Evolutionary conservation across 1,140 invertebrate species (phyloP), one percentile per base, ranked within the genome.

Genomic region (Pemphigus obesinymphae): DNA sequence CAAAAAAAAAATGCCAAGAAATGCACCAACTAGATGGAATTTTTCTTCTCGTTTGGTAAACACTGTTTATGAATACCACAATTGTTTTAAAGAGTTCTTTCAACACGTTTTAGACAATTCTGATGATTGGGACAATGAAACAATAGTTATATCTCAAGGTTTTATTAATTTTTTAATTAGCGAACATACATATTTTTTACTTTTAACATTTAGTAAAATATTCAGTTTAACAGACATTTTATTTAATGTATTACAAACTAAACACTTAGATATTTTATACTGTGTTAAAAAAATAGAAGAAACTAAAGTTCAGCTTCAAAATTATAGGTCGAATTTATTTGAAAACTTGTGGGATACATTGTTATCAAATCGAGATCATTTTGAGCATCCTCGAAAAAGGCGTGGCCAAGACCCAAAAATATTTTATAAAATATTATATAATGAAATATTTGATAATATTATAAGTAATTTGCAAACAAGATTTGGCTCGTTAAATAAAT

Each of bases 1-100:
- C n/a, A 70, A 15, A 70, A 70, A 70, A 70, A 70, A 70, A 40
- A 70, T 70, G 40, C 45, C 45, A 48, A 48, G 20, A 48, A 50
- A 50, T 50, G 48, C 55, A n/a, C 55, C n/a, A 31, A 40, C 63
- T 82, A 45, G 80, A 82, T 53, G 82, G 61, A 81, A 81, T 70
- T 70, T 70, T 45, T 70, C 66, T 70, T 70, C 40, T 70, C 66
- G 31, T 15, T 70, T 70, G 34, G 40, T 70, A 70, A 37, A 70
- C 34, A 40, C 31, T 17, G 66, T 70, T 70, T 3, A 70, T n/a
- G 31, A 70, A 45, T 29, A 29, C 66, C 34, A 61, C 23, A n/a
- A 20, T 23, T 61, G 23, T 61, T 61, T 61, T n/a, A 61, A 23
- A 61, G 55, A 61, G 55, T 61, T 61, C 23, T 61, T 61, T 61